Percentiles rank a stretch among this genome's conserved stretches.
Evolutionary conservation across 2,113 vertebrate species (phyloP).

Genomic region (Gambusia holbrooki): DNA sequence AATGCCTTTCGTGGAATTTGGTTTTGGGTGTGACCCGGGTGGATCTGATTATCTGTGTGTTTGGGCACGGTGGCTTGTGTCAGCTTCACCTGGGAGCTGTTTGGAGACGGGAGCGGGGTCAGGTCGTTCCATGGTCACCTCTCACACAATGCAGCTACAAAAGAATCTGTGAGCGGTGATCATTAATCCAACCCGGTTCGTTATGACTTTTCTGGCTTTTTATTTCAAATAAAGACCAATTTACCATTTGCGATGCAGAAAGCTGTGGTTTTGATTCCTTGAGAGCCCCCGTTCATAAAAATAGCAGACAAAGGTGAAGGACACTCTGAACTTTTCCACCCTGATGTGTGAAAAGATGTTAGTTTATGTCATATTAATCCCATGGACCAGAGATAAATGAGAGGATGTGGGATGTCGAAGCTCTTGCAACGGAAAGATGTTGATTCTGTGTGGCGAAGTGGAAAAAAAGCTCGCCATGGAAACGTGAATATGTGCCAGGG

Average conservation of each 20-base stretch:
- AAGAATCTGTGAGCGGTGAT: too few species aligned
- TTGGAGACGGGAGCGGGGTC: constrained; percentile 19
- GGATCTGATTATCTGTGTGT: constrained; percentile 27
- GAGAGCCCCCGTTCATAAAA: background rate
- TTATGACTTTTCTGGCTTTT: background rate
- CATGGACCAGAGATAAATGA: constrained; percentile 16
- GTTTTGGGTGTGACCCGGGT: constrained; percentile 44
- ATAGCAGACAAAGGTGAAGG: background rate
- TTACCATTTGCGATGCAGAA: background rate
- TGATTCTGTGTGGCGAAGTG: constrained; percentile 27
- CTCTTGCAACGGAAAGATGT: constrained; percentile 46
- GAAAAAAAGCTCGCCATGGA: constrained; percentile 59
- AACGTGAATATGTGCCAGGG: constrained; percentile 62
- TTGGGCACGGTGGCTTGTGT: constrained; percentile 6
- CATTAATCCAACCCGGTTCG: background rate
- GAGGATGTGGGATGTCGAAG: background rate
- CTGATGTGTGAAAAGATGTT: background rate
- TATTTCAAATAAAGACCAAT: background rate
- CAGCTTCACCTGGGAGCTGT: constrained; percentile 8
- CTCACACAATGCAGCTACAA: background rate
- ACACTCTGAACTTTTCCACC: background rate
- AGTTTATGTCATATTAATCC: background rate
- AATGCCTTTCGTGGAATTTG: constrained; percentile 14
- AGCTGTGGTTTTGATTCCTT: background rate
- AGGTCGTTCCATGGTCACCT: background rate